phyloP scores from a whole-genome alignment of 2,888 invertebrate genomes.

The Lycophotia porphyrea region DNA sequence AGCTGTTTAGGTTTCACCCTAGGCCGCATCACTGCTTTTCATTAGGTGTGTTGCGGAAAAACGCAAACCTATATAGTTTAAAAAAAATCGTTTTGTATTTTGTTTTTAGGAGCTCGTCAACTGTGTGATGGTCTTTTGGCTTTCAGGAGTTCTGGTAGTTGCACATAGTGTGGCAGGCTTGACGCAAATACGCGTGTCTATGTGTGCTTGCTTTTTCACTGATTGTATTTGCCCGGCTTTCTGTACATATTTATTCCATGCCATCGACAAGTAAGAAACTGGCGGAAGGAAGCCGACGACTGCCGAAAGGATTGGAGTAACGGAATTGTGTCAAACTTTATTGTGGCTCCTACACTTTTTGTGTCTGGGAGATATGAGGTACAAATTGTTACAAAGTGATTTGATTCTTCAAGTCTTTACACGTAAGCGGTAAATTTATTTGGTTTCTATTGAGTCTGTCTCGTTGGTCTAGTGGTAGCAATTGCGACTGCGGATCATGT shows the following conservation, averaged over 20 bases:
- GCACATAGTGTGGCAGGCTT: not conserved
- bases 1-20: no score
- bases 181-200: not conserved
- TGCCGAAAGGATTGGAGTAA: slow-evolving; percentile 42
- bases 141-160: not conserved
- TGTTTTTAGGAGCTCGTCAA: not conserved
- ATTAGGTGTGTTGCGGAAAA: no score
- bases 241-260: not conserved
- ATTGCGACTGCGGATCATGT: no score
- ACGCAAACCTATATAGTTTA: no score
- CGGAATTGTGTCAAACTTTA: slow-evolving; percentile 46
- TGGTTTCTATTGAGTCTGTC: not conserved
- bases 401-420: not conserved
- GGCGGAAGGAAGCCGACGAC: slow-evolving; percentile 49
- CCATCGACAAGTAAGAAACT: slow-evolving; percentile 18
- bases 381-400: slow-evolving; percentile 14
- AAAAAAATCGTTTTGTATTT: no score
- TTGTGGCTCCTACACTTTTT: slow-evolving; percentile 29
- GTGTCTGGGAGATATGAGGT: slow-evolving; percentile 1
- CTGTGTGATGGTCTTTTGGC: not conserved
- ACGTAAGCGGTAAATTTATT: not conserved
- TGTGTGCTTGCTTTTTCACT: not conserved
- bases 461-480: not conserved
- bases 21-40: no score
- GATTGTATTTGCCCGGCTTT: not conserved